Evolutionary conservation across 2,888 invertebrate genomes (phyloP), one percentile per base, ranked within the genome.

Genomic region (Chymomyza caudatula): DNA sequence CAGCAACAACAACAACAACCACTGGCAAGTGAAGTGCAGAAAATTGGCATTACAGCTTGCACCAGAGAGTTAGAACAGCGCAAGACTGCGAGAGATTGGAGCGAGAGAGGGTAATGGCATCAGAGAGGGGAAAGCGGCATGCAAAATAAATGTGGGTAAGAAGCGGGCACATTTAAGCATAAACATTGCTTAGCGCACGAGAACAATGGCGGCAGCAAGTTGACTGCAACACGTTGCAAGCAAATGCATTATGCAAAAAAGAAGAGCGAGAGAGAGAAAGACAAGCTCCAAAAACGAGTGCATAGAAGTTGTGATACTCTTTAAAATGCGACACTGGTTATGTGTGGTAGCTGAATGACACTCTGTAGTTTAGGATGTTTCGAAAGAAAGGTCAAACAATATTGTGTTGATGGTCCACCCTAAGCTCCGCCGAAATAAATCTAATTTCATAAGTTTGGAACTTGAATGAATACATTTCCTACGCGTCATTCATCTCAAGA

Each of bases 71-170:
- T 4, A 3, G n/a, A 1, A 22, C 19, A 11, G 2, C 11, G 5
- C 5, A 47, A 13, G n/a, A n/a, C n/a, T n/a, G n/a, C n/a, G n/a
- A n/a, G n/a, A n/a, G n/a, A n/a, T n/a, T n/a, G n/a, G n/a, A n/a
- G n/a, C n/a, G n/a, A 17, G 11, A n/a, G 55, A 23, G 8, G 20
- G 44, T 19, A n/a, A n/a, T n/a, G 25, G 44, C 19, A 43, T n/a
- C n/a, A n/a, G n/a, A 22, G 44, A 23, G 44, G 62, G 25, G 54
- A 37, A 20, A 20, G 44, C 42, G 37, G 29, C 85, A 81, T 85
- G 82, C 85, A 81, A 84, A 82, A 82, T 81, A 81, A 85, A 85
- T 85, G 85, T 85, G 77, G 82, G 63, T 23, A 13, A 23, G 13
- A 53, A 23, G 13, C 19, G 60, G 61, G 61, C 54, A 61, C 55